Base-by-base conservation (phyloP, 2,888 invertebrate genomes). In the Drosophila paranaensis region DNA sequence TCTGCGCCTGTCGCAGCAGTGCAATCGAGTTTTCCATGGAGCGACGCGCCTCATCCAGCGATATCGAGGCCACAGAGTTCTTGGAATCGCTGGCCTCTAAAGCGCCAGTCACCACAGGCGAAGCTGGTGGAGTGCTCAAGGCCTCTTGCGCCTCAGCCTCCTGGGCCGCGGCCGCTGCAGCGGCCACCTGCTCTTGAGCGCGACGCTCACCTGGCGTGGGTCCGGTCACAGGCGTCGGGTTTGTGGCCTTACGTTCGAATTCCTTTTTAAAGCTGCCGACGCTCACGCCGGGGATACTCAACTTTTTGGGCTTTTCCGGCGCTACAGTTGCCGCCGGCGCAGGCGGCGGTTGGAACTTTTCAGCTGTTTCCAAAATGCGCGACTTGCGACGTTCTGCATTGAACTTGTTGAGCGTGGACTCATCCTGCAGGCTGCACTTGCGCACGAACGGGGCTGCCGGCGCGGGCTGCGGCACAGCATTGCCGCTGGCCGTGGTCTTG, bases 231-330 rank as follows among this genome's bases (percentile, higher is more conserved):
- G 94, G 93, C 4, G 93, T 88, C 1, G 93, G 90, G 45, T 95
- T 93, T 55, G 95, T 96, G 0, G 96, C 96, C 92, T 96, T 95
- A 60, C 96, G 94, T 92, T 97, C 97, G 90, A 97, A 97, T 84
- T 96, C 97, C 85, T 96, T 96, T 83, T 97, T 97, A 81, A 96
- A 97, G 90, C 96, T 97, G 60, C 96, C 97, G 1, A 97, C 97
- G 91, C 96, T 97, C 16, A 97, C 96, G 39, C 95, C 95, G 37
- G 97, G 96, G 90, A 97, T 96, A 77, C 96, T 95, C 57, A 97
- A 94, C 92, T 97, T 97, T 92, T 96, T 97, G 40, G 96, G 96
- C 90, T 96, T 96, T 55, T 94, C 94, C 0, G 72, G 60, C 2
- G 55, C 60, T 2, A 16, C 55, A 16, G 67, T 16, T 2, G 64